Percentiles rank a stretch among this genome's conserved stretches.
phyloP scores from a whole-genome alignment of 1,140 invertebrate species.

The Formica selysi region DNA sequence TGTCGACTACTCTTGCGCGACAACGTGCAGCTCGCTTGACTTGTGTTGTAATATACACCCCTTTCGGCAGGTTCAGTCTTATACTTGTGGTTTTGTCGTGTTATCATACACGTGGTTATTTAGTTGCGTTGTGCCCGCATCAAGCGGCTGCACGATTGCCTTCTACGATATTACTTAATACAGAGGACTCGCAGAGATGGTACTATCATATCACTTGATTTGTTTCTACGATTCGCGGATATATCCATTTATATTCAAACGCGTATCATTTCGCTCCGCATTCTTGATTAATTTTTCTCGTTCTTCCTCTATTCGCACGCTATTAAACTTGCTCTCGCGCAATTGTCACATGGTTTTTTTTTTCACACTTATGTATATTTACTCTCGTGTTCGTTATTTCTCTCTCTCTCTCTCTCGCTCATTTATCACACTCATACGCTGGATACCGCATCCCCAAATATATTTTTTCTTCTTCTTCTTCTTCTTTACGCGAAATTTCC shows the following conservation, averaged over 20 bases:
- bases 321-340: conserved; percentile 35
- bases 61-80: conserved; percentile 84
- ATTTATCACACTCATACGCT: conserved; percentile 62
- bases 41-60: conserved; percentile 64
- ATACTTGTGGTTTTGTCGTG: conserved; percentile 79
- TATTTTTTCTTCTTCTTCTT: conserved; percentile 34
- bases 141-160: conserved; percentile 68
- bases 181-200: conserved; percentile 76
- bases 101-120: conserved; percentile 67
- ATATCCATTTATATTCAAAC: conserved; percentile 49
- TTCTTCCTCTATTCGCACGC: conserved; percentile 24
- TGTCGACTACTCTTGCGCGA: conserved; percentile 48
- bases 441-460: conserved; percentile 67
- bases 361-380: conserved; percentile 50
- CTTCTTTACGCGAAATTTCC: conserved; percentile 67
- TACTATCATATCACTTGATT: conserved; percentile 77
- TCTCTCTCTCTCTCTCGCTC: conserved; percentile 61
- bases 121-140: conserved; percentile 79
- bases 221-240: conserved; percentile 68
- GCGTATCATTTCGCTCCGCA: conserved; percentile 54
- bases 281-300: conserved; percentile 46
- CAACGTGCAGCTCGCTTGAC: conserved; percentile 67
- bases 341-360: conserved; percentile 58
- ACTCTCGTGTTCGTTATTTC: conserved; percentile 50
- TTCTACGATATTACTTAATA: conserved; percentile 70